Percentiles rank a stretch among this genome's conserved stretches.
Conservation (phyloP, 2,113 vertebrate species). For the Oriolus oriolus region DNA sequence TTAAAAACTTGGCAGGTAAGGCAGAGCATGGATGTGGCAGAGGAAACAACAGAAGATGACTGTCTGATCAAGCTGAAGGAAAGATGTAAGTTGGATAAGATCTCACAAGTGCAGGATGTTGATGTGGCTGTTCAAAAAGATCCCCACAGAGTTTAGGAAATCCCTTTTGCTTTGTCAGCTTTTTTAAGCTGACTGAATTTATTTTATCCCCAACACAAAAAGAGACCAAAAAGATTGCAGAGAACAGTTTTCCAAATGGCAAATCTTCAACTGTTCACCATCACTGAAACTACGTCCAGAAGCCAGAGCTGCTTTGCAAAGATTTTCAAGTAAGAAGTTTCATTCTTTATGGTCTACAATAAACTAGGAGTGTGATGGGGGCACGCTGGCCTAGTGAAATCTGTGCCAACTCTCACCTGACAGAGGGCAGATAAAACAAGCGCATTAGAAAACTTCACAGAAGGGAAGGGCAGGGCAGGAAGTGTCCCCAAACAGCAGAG, state of each 20-base stretch:
- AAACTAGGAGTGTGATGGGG: neutral
- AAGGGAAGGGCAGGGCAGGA: neutral
- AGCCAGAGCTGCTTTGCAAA: neutral
- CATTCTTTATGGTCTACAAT: neutral
- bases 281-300: neutral
- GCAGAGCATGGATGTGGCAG: neutral
- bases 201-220: neutral
- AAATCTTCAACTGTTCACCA: neutral
- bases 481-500: neutral
- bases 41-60: neutral
- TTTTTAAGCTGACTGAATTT: neutral
- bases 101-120: neutral
- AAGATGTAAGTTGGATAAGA: neutral
- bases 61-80: neutral
- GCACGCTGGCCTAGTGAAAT: neutral
- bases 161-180: neutral
- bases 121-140: neutral
- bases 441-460: neutral
- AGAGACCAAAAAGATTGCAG: neutral
- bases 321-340: neutral
- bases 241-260: neutral
- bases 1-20: neutral
- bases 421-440: neutral
- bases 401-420: neutral
- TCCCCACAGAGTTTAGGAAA: neutral